phyloP scores from a whole-genome alignment of 2,888 invertebrate genomes.

The Sarcophaga variegata region DNA sequence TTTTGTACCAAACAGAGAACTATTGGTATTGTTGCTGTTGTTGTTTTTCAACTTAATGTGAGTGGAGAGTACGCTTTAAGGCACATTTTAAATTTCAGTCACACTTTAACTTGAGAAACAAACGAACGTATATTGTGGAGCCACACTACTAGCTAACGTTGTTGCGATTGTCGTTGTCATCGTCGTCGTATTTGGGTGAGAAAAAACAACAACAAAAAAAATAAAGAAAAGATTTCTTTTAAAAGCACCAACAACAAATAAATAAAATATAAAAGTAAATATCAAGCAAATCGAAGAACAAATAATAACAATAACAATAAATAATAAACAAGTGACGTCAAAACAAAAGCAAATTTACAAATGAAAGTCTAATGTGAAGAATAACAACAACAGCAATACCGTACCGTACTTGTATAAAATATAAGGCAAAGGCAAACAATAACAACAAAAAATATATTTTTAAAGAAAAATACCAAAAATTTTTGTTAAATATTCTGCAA shows the following conservation, averaged over 20 bases:
- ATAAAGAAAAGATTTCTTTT: neutral
- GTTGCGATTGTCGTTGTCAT: slow-evolving; percentile 1
- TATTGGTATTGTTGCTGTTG: neutral
- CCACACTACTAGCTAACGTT: neutral
- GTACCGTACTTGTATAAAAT: neutral
- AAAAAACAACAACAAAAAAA: slow-evolving; percentile 3
- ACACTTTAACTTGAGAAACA: slow-evolving; percentile 40
- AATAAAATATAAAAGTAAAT: slow-evolving; percentile 52
- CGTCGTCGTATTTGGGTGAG: neutral
- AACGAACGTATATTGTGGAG: slow-evolving; percentile 12
- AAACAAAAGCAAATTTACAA: slow-evolving; percentile 36
- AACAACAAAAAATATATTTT: neutral
- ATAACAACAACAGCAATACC: slow-evolving; percentile 13
- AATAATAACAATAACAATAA: slow-evolving; percentile 37
- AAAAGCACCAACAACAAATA: slow-evolving; percentile 38
- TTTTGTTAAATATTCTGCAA: slow-evolving; percentile 28
- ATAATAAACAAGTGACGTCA: slow-evolving; percentile 66
- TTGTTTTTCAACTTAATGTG: neutral
- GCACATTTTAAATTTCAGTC: slow-evolving; percentile 31
- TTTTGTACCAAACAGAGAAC: neutral
- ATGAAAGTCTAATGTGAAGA: slow-evolving; percentile 17
- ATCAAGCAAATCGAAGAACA: slow-evolving; percentile 47
- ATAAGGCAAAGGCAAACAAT: neutral
- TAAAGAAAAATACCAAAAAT: slow-evolving; percentile 4
- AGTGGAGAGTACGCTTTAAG: neutral